phyloP scores from a whole-genome alignment of 2,113 vertebrate species.

The Hucho hucho region DNA sequence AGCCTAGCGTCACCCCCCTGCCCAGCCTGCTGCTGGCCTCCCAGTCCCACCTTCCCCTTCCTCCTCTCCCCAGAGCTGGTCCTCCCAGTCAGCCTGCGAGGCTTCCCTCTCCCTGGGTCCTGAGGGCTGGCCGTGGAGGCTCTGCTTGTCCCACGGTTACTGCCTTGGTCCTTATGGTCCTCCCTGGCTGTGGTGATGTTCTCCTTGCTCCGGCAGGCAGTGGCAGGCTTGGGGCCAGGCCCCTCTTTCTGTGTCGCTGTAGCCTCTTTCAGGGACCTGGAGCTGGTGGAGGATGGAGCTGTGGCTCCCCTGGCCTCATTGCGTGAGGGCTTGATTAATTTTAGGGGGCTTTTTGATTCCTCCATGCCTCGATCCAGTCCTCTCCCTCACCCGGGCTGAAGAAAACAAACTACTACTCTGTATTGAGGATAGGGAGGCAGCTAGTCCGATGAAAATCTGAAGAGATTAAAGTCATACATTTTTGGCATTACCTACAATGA shows the following conservation, averaged over 20 bases:
- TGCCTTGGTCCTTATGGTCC: conserved; percentile 72
- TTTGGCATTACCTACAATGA: not conserved
- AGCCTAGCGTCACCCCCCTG: conserved; percentile 14
- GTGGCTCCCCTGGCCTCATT: conserved; percentile 79
- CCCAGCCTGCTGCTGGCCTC: conserved; percentile 31
- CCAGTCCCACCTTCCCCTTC: conserved; percentile 45
- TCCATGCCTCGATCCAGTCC: conserved; percentile 80
- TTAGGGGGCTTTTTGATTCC: conserved; percentile 81
- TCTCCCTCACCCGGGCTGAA: conserved; percentile 59
- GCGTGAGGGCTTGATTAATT: conserved; percentile 79
- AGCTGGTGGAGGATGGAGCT: conserved; percentile 52
- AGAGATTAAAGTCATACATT: not conserved
- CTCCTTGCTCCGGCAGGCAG: conserved; percentile 75
- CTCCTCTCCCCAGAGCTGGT: conserved; percentile 65
- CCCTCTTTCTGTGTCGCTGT: conserved; percentile 68
- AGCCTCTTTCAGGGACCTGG: conserved; percentile 79
- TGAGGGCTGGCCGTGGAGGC: conserved; percentile 65
- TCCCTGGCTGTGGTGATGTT: conserved; percentile 75
- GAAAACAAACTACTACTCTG: conserved; percentile 23
- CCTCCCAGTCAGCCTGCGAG: conserved; percentile 74
- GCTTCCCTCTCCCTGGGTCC: conserved; percentile 79
- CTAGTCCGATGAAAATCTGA: conserved; percentile 34
- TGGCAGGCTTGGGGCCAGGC: conserved; percentile 68
- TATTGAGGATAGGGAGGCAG: conserved; percentile 36
- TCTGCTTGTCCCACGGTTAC: conserved; percentile 64